These are phyloP conservation scores for Morelia viridis DNA, from an alignment of 2,797 vertebrate genomes.

Conservation along the genomic window DNA sequence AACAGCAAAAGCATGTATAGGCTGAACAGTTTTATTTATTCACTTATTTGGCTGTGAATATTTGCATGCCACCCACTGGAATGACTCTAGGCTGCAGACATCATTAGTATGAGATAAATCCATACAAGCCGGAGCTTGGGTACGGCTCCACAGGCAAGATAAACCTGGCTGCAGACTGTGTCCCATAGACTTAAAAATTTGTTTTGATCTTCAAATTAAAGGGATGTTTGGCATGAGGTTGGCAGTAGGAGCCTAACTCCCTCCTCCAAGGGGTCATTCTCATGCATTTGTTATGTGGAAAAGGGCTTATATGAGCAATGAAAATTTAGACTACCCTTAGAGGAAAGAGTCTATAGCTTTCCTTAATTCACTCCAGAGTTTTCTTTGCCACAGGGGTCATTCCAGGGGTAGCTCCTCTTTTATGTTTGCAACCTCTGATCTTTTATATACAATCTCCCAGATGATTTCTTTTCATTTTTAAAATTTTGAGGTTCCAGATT, in stretches of 20 bases:
- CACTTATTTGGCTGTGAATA: background rate
- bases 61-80: background rate
- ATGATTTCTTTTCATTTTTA: background rate
- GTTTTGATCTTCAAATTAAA: background rate
- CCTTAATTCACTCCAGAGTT: constrained; percentile 28
- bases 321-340: background rate
- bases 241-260: background rate
- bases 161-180: background rate
- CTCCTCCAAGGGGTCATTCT: background rate
- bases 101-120: background rate
- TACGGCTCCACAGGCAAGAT: background rate
- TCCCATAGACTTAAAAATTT: background rate
- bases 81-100: background rate
- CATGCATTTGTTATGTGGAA: background rate
- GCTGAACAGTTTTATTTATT: background rate
- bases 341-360: background rate
- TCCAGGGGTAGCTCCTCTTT: constrained; percentile 14
- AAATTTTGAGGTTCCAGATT: background rate
- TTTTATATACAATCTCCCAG: constrained; percentile 11
- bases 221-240: background rate
- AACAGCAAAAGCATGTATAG: background rate
- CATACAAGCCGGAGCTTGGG: background rate
- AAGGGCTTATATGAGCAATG: background rate
- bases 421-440: constrained; percentile 22
- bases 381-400: constrained; percentile 11